Evolutionary conservation across 92 coral and sea anemone genomes (phyloP).

Genomic region (Nematostella vectensis): DNA sequence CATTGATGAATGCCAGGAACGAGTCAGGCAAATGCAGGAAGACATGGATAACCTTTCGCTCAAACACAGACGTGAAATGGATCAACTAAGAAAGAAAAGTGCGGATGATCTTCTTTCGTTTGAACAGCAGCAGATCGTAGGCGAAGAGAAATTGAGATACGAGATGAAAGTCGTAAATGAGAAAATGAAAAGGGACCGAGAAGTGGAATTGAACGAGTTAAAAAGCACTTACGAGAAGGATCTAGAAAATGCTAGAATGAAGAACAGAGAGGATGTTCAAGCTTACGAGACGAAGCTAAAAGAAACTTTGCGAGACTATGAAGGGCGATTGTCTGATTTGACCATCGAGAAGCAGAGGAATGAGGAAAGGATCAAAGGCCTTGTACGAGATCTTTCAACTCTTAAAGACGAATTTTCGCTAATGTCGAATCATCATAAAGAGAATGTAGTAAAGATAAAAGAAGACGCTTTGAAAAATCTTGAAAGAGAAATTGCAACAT

Average conservation of each 20-base stretch:
- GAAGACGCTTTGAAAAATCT: background rate
- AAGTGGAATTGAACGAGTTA: slow-evolving; percentile 16
- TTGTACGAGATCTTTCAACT: background rate
- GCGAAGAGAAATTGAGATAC: slow-evolving; percentile 23
- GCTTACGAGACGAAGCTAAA: slow-evolving; percentile 28
- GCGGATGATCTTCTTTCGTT: background rate
- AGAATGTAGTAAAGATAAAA: background rate
- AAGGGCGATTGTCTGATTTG: slow-evolving; percentile 13
- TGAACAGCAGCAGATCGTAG: background rate
- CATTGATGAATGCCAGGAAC: slow-evolving; percentile 33
- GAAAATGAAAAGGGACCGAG: slow-evolving; percentile 19
- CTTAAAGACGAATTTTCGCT: background rate
- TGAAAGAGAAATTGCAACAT: background rate
- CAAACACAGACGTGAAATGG: slow-evolving; percentile 7
- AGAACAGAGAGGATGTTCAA: slow-evolving; percentile 8
- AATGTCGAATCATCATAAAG: background rate
- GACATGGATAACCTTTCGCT: slow-evolving; percentile 3
- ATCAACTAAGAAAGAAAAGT: background rate
- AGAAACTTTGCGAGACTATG: slow-evolving; percentile 14
- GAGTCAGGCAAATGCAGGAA: slow-evolving; percentile 20
- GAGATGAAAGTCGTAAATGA: slow-evolving; percentile 28
- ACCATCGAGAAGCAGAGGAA: slow-evolving; percentile 21
- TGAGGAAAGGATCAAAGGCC: slow-evolving; percentile 1
- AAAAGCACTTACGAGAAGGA: slow-evolving; percentile 14
- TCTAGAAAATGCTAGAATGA: slow-evolving; percentile 9